Evolutionary conservation across 2,888 invertebrate species (phyloP).

Genomic region (Tethea ocularis): DNA sequence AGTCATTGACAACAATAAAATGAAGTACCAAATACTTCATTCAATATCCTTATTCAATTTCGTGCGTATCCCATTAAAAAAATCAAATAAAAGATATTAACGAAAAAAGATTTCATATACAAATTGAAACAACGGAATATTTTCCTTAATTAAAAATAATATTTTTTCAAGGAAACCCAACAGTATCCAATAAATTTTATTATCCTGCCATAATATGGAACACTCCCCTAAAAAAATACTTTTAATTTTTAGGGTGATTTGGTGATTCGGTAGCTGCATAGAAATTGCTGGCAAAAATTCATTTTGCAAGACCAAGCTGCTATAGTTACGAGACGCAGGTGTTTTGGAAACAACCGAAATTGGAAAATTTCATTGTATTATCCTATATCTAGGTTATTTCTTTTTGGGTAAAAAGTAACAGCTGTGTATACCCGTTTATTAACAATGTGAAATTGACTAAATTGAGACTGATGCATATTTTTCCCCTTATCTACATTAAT

Average conservation of each 20-base stretch:
- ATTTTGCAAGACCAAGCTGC: slow-evolving; percentile 34
- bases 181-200: neutral
- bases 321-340: slow-evolving; percentile 36
- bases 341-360: slow-evolving; percentile 35
- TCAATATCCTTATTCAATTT: no score
- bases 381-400: slow-evolving; percentile 26
- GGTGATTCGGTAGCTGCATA: slow-evolving; percentile 42
- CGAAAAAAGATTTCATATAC: no score
- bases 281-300: slow-evolving; percentile 41
- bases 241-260: slow-evolving; percentile 14
- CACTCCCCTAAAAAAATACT: neutral
- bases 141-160: no score
- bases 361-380: slow-evolving; percentile 36
- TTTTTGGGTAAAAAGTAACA: slow-evolving; percentile 12
- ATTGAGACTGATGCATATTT: neutral
- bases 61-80: no score
- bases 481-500: no score
- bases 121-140: no score
- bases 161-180: no score
- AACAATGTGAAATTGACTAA: neutral
- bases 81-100: neutral
- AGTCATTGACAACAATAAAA: no score
- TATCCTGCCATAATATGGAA: neutral
- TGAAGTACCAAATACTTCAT: no score
- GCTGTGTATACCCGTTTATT: neutral